Evolutionary conservation across 2,797 vertebrate species (phyloP).

Genomic region (Chelidonichthys spinosus): DNA sequence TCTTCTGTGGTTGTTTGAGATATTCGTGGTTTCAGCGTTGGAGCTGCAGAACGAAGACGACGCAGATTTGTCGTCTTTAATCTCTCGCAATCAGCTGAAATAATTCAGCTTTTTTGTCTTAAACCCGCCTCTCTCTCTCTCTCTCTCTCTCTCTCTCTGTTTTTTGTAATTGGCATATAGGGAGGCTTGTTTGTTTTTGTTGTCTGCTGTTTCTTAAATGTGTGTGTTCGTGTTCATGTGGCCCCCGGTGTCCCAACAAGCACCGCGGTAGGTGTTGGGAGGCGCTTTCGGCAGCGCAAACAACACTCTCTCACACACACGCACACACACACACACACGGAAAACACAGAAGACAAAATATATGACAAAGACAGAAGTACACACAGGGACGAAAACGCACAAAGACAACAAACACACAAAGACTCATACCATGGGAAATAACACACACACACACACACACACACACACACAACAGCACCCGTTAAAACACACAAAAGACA

Average conservation of each 20-base stretch:
- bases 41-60: not conserved
- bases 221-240: slow-evolving; percentile 80
- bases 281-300: slow-evolving; percentile 54
- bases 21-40: slow-evolving; percentile 3
- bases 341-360: slow-evolving; percentile 32
- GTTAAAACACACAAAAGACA: slow-evolving; percentile 26
- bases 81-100: slow-evolving; percentile 29
- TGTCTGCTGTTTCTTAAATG: slow-evolving; percentile 79
- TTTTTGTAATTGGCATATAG: slow-evolving; percentile 78
- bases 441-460: slow-evolving; percentile 24
- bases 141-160: slow-evolving; percentile 11
- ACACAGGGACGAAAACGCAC: slow-evolving; percentile 30
- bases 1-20: not conserved
- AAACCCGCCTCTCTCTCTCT: slow-evolving; percentile 28
- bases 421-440: slow-evolving; percentile 25
- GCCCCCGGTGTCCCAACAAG: slow-evolving; percentile 81
- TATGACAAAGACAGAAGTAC: slow-evolving; percentile 51
- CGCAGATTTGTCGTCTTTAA: slow-evolving; percentile 8
- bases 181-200: slow-evolving; percentile 82
- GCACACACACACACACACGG: slow-evolving; percentile 32
- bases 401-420: slow-evolving; percentile 32
- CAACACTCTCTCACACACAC: slow-evolving; percentile 42
- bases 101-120: slow-evolving; percentile 62
- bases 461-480: not conserved
- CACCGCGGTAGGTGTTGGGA: slow-evolving; percentile 79